Conservation (phyloP, 2,113 vertebrate genomes). For the Leptobrachium ailaonicum region DNA sequence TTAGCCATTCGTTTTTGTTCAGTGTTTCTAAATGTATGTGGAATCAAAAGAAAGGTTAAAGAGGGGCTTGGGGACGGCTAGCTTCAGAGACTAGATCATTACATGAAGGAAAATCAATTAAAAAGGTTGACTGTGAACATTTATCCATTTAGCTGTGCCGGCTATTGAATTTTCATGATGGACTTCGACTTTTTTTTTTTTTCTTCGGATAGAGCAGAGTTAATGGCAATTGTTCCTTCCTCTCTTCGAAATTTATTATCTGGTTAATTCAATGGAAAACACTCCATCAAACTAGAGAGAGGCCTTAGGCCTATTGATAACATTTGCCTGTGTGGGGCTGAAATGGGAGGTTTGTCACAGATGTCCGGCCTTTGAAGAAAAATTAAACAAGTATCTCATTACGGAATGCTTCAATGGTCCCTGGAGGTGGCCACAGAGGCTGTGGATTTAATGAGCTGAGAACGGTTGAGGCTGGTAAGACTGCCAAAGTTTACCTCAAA, state of each 20-base stretch:
- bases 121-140: conserved; percentile 95
- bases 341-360: conserved; percentile 90
- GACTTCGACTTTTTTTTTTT: conserved; percentile 81
- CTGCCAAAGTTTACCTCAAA: conserved; percentile 95
- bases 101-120: conserved; percentile 99
- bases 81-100: conserved; percentile 92
- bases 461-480: conserved; percentile 95
- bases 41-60: conserved; percentile 86
- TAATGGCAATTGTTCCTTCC: conserved; percentile 97
- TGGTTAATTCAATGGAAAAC: conserved; percentile 98
- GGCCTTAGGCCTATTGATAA: conserved; percentile 96
- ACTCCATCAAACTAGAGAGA: conserved; percentile 97
- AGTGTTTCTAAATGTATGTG: conserved; percentile 79
- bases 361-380: conserved; percentile 99
- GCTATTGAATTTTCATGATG: conserved; percentile 99
- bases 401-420: conserved; percentile 96
- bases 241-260: conserved; percentile 98
- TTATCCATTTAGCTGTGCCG: conserved; percentile 96
- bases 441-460: conserved; percentile 98
- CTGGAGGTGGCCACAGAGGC: conserved; percentile 93
- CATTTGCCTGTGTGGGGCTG: conserved; percentile 92
- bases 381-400: conserved; percentile 99
- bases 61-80: conserved; percentile 81
- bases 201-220: conserved; percentile 85
- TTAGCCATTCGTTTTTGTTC: conserved; percentile 81